phyloP scores from a whole-genome alignment of 1,140 invertebrate species.

The Drosophila mojavensis region DNA sequence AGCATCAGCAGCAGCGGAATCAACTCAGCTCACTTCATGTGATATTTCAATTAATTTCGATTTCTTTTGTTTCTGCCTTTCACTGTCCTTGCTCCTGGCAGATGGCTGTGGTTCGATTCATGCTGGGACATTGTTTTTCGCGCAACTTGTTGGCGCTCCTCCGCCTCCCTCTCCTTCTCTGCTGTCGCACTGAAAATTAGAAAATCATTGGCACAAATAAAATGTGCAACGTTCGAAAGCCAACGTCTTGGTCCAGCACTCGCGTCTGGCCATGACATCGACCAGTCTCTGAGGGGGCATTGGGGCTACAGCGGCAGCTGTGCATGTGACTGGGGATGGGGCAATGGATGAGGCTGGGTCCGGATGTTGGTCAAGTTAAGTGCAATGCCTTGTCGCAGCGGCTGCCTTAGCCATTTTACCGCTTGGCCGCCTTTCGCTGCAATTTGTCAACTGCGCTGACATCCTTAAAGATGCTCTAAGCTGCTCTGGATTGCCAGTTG shows the following conservation, averaged over 20 bases:
- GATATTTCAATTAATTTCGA: slow-evolving; percentile 79
- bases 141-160: slow-evolving; percentile 28
- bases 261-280: slow-evolving; percentile 33
- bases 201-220: slow-evolving; percentile 81
- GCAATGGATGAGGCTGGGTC: not conserved
- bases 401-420: slow-evolving; percentile 53
- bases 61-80: slow-evolving; percentile 47
- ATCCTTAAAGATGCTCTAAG: slow-evolving; percentile 66
- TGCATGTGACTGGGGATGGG: not conserved
- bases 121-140: slow-evolving; percentile 65
- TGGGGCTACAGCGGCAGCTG: not conserved
- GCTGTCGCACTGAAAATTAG: slow-evolving; percentile 57
- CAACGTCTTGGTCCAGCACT: slow-evolving; percentile 37
- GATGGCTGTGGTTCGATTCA: slow-evolving; percentile 44
- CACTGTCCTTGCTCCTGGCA: slow-evolving; percentile 47
- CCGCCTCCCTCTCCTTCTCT: too few species aligned
- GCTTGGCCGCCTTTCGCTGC: slow-evolving; percentile 28
- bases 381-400: slow-evolving; percentile 72
- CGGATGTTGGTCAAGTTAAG: slow-evolving; percentile 65
- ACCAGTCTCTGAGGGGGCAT: not conserved
- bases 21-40: slow-evolving; percentile 41
- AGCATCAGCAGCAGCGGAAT: not conserved
- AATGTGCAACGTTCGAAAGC: slow-evolving; percentile 49
- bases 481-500: slow-evolving; percentile 35
- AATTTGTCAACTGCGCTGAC: slow-evolving; percentile 67